Evolutionary conservation across 2,888 invertebrate species (phyloP).

Genomic region (Rotaria socialis): DNA sequence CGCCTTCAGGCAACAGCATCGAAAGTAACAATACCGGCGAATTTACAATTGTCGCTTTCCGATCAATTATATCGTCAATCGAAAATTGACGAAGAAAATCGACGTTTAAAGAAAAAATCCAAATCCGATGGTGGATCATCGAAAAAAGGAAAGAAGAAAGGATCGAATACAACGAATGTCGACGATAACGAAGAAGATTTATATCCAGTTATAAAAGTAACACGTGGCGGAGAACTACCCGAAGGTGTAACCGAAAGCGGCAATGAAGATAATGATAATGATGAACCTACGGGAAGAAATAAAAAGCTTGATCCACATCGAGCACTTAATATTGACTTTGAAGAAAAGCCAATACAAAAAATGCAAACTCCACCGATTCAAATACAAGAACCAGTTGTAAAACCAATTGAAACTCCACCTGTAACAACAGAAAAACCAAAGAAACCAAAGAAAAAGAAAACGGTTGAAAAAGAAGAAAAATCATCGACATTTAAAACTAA

Average conservation of each 20-base stretch:
- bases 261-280: slow-evolving; percentile 62
- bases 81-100: slow-evolving; percentile 50
- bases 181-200: slow-evolving; percentile 52
- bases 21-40: background rate
- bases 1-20: background rate
- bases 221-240: slow-evolving; percentile 41
- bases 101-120: slow-evolving; percentile 47
- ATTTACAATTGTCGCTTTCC: slow-evolving; percentile 20
- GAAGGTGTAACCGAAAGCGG: slow-evolving; percentile 69
- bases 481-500: background rate
- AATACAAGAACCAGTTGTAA: background rate
- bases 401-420: slow-evolving; percentile 39
- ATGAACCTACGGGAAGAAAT: slow-evolving; percentile 64
- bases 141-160: slow-evolving; percentile 38
- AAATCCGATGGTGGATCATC: slow-evolving; percentile 48
- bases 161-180: background rate
- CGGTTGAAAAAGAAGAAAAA: background rate
- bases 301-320: slow-evolving; percentile 79
- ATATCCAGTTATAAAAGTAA: slow-evolving; percentile 66
- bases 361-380: background rate
- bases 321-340: slow-evolving; percentile 88
- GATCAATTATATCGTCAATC: slow-evolving; percentile 48
- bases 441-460: slow-evolving; percentile 3
- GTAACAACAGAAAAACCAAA: background rate
- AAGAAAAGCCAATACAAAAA: slow-evolving; percentile 64